These are phyloP conservation scores for Bos indicus DNA, from an alignment of 2,113 vertebrate genomes.

Conservation along the genomic window DNA sequence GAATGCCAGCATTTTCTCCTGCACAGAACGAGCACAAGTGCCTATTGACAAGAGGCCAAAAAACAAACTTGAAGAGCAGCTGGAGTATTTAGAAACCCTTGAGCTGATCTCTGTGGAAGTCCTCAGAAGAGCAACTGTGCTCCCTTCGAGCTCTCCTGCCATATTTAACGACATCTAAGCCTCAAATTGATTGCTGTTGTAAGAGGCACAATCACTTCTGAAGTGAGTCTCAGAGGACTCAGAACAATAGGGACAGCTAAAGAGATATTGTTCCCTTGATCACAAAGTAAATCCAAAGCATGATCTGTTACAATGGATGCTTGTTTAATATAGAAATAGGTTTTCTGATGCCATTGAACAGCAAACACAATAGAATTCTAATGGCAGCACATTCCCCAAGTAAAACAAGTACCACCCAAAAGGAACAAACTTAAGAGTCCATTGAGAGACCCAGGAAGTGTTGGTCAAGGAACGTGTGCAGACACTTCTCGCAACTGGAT, in stretches of 20 bases:
- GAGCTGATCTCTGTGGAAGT: constrained; percentile 44
- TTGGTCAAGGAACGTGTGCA: fast-evolving
- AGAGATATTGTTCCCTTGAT: background rate
- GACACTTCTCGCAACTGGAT: background rate
- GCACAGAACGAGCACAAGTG: constrained; percentile 34
- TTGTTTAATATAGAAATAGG: background rate
- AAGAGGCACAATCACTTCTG: background rate
- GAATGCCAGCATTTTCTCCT: constrained; percentile 18
- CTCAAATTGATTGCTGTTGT: background rate
- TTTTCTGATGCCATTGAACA: background rate
- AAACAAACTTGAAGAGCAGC: constrained; percentile 1
- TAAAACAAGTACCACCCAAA: background rate
- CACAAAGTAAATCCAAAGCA: background rate
- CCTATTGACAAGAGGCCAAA: constrained; percentile 30
- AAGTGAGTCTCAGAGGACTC: background rate
- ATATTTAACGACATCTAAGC: background rate
- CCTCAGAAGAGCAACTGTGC: constrained; percentile 23
- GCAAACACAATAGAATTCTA: background rate
- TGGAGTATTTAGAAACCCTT: constrained; percentile 38
- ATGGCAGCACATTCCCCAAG: background rate
- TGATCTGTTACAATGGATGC: background rate
- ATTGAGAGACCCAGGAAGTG: background rate
- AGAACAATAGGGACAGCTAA: background rate
- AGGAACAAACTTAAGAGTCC: background rate
- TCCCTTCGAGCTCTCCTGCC: background rate